Evolutionary conservation across 2,888 invertebrate species (phyloP).

Genomic region (Nephrotoma appendiculata): DNA sequence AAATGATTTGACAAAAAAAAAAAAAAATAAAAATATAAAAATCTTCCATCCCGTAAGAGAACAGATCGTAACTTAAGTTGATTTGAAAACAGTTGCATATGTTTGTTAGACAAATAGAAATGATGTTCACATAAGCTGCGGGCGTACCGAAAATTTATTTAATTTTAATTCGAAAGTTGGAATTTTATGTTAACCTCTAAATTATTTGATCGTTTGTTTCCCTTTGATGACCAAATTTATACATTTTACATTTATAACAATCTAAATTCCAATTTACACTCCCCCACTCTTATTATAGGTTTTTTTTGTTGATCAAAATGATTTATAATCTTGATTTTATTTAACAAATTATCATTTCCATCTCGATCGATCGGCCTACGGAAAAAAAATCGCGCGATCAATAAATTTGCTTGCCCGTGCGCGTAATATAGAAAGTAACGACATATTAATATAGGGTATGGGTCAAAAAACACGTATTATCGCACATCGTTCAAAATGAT

Average conservation of each 20-base stretch:
- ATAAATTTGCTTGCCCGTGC: background rate
- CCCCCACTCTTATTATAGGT: background rate
- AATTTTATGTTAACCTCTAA: background rate
- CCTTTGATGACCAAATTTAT: no score
- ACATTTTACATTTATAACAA: no score
- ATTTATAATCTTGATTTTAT: background rate
- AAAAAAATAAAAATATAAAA: background rate
- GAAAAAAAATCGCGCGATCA: background rate
- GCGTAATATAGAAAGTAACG: no score
- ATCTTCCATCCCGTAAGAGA: background rate
- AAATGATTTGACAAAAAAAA: background rate
- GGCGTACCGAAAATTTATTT: background rate
- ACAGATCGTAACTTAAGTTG: background rate
- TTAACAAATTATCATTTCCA: background rate
- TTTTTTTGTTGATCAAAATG: background rate
- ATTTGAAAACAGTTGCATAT: background rate
- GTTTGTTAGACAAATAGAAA: background rate
- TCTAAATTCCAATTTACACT: background rate
- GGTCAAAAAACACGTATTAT: background rate
- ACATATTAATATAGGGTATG: background rate
- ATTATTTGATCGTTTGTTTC: background rate
- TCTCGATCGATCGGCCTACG: background rate
- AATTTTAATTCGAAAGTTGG: background rate
- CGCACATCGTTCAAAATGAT: background rate
- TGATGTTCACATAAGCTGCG: background rate